Percentiles rank a stretch among this genome's conserved stretches.
These are phyloP conservation scores for Hydraecia micacea DNA, from an alignment of 2,888 invertebrate species.

Conservation along the genomic window DNA sequence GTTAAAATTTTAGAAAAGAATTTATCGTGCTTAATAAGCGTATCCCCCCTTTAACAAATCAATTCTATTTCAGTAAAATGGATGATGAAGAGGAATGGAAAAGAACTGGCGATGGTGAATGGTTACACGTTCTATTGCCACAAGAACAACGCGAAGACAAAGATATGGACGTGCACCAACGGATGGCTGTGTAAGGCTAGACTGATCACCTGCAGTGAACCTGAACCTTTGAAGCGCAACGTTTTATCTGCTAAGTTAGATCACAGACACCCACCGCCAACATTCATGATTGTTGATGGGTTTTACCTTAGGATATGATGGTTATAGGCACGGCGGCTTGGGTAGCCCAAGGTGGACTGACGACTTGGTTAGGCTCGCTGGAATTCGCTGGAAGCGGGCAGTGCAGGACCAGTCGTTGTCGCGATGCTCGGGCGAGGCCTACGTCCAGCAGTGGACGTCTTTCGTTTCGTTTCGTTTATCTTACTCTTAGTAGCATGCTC, in stretches of 20 bases:
- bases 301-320: conserved; percentile 64
- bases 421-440: not conserved
- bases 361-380: not conserved
- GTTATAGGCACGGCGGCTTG: not conserved
- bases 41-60: not conserved
- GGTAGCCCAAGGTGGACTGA: not conserved
- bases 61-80: conserved; percentile 57
- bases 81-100: conserved; percentile 64
- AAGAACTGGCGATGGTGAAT: conserved; percentile 68
- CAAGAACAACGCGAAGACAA: conserved; percentile 56
- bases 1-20: not conserved
- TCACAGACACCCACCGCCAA: conserved; percentile 82
- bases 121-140: conserved; percentile 71
- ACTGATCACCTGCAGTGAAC: conserved; percentile 57
- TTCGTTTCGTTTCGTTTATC: not conserved
- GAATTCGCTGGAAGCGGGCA: not conserved
- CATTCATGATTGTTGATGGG: conserved; percentile 64
- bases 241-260: conserved; percentile 76
- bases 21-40: too few species aligned
- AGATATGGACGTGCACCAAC: conserved; percentile 72
- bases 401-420: not conserved
- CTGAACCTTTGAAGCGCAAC: conserved; percentile 30
- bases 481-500: too few species aligned
- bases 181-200: conserved; percentile 70
- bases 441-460: not conserved